Evolutionary conservation across 2,888 invertebrate genomes (phyloP).

Genomic region (Autographa pulchrina): DNA sequence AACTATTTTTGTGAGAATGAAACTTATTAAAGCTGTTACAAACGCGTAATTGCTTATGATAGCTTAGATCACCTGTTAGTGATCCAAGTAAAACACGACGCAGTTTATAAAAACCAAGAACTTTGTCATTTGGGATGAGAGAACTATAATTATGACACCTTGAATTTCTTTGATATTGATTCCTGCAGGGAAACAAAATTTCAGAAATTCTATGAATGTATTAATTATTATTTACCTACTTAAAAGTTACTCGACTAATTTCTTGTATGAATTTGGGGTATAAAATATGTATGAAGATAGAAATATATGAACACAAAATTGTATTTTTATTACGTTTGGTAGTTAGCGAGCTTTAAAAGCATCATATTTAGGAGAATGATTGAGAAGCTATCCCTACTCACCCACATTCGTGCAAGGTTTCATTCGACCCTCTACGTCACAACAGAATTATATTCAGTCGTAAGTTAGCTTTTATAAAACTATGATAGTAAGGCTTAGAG

Average conservation of each 20-base stretch:
- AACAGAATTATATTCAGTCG: constrained; percentile 61
- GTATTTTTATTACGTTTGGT: constrained; percentile 47
- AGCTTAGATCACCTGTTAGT: background rate
- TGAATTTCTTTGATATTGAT: constrained; percentile 30
- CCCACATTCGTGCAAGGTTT: constrained; percentile 78
- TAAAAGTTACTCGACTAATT: constrained; percentile 24
- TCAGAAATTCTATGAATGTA: constrained; percentile 25
- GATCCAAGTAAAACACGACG: constrained; percentile 17
- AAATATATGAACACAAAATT: constrained; percentile 41
- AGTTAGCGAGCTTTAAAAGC: constrained; percentile 74
- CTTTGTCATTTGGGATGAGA: constrained; percentile 45
- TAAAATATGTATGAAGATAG: constrained; percentile 25
- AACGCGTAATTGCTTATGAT: constrained; percentile 9
- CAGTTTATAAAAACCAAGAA: constrained; percentile 26
- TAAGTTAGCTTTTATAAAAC: constrained; percentile 74
- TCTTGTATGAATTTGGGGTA: constrained; percentile 24
- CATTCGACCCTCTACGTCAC: constrained; percentile 60
- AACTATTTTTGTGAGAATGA: constrained; percentile 9
- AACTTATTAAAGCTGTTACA: background rate
- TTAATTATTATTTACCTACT: constrained; percentile 31
- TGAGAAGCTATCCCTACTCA: constrained; percentile 75
- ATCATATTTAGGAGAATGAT: constrained; percentile 60
- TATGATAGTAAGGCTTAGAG: constrained; percentile 64
- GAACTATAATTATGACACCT: constrained; percentile 34
- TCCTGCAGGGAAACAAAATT: constrained; percentile 36